Base-by-base conservation (phyloP, 2,113 vertebrate genomes). In the Gnathonemus longibarbis region DNA sequence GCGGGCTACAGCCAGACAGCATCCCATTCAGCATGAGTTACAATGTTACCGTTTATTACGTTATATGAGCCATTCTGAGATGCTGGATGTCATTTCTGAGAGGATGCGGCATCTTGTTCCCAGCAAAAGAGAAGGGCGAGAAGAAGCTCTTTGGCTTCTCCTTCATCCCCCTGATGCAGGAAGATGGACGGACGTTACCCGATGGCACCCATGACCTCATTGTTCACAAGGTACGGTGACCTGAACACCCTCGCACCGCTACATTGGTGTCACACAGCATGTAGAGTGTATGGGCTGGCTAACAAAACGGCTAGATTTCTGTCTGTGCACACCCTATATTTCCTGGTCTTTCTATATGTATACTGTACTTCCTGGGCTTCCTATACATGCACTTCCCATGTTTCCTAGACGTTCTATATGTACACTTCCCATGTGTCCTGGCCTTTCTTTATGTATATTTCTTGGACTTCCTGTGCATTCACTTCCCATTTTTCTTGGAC, bases 81-180 rank as follows among this genome's bases (percentile, higher is more conserved):
- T 80, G 74, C 74, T 39, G 35, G 11, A 80, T 80, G 74, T 80
- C 74, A 19, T 80, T 80, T 39, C 70, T 80, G 35, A 35, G 49
- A 53, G n/a, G 31, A 53, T 9, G 31, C 13, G 27, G 11, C 50
- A 53, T 94, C 83, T 92, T 91, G 85, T 45, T 91, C 83, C 90
- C 95, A 99, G 98, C 98, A 8, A 99, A 99, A 95, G 98, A 99
- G 95, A 99, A 98, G 92, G 98, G 97, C 45, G 98, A 99, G 95
- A 99, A 99, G 96, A 99, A 99, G 95, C 95, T 99, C 93, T 99
- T 99, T 92, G 98, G 98, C 35, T 99, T 98, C 95, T 99, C 98
- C 89, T 99, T 99, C 87, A 95, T 98, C 85, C 98, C 98, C 5
- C 95, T 99, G 93, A 99, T 99, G 98, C 98, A 99, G 93, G 98